Base-by-base conservation (phyloP, 1,140 invertebrate species). In the Drosophila asahinai region DNA sequence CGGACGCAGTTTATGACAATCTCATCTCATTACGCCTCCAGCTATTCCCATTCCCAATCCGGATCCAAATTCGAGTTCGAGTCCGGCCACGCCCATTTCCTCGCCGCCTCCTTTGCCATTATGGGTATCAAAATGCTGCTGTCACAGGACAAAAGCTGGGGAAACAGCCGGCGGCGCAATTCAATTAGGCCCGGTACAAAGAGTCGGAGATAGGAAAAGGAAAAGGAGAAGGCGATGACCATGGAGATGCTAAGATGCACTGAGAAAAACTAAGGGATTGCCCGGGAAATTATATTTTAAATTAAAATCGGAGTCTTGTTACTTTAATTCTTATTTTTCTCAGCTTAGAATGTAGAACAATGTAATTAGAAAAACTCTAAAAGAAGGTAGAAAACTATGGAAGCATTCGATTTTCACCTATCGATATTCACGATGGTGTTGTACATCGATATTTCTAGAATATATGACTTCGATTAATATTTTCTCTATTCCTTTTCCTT, bases 171-270 rank as follows among this genome's bases (percentile, higher is more conserved):
- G 45, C 59, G 83, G 83, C 68, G 19, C 59, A 82, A 86, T 86
- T 86, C 83, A 86, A 86, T 86, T 86, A 86, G 79, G 79, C 58
- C 54, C 63, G 47, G 57, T 51, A 62, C 74, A 74, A 57, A 61
- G 60, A 54, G 45, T 70, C 47, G 30, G 12, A 25, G 49, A 65
- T 51, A 22, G 52, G 17, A 40, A 38, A 40, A 19, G 49, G 62
- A 36, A 38, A 40, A 19, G 49, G 62, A 36, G 22, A 27, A 27
- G 38, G 33, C 33, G 40, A 36, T 47, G 36, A 8, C 30, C 58
- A 15, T 12, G 6, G 25, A 38, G 22, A 27, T 27, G 36, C 43
- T 17, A 17, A 36, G 11, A 6, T 36, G 36, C 36, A 57, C 17
- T 9, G 72, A 11, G 12, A 38, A 22, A 59, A 75, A 40, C 8